Percentiles rank a stretch among this genome's conserved stretches.
Conservation (phyloP, 2,113 vertebrate species). For the Emydocephalus ijimae region DNA sequence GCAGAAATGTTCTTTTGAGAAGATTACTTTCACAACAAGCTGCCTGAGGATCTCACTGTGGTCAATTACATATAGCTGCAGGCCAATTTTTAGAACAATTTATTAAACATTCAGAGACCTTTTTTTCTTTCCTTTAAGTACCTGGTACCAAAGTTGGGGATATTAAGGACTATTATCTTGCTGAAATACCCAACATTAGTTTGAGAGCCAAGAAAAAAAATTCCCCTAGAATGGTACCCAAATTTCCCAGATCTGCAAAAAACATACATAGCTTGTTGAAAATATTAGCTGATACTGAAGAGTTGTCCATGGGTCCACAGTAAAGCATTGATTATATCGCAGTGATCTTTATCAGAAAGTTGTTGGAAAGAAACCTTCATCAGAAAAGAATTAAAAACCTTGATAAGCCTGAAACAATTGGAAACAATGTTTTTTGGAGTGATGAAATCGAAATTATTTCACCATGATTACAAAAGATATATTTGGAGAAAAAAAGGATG, state of each 20-base stretch:
- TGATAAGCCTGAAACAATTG: not conserved
- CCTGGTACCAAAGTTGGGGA: not conserved
- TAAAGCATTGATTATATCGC: not conserved
- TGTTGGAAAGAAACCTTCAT: not conserved
- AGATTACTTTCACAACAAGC: not conserved
- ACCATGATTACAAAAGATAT: not conserved
- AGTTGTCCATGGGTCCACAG: not conserved
- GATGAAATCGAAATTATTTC: not conserved
- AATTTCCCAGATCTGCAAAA: not conserved
- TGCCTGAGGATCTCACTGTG: not conserved
- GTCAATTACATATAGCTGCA: not conserved
- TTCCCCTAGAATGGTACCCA: not conserved
- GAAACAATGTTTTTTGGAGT: not conserved
- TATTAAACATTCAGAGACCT: not conserved
- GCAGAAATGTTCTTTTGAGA: not conserved
- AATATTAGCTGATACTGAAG: not conserved
- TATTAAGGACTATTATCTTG: not conserved
- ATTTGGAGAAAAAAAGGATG: not conserved
- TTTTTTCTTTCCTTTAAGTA: not conserved
- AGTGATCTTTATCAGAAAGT: not conserved
- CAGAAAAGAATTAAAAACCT: not conserved
- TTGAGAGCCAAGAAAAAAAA: not conserved
- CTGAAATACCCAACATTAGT: not conserved
- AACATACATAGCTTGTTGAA: not conserved
- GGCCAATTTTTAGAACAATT: slow-evolving; percentile 31